These are phyloP conservation scores for Melangyna quadrimaculata DNA, from an alignment of 2,888 invertebrate genomes.

Conservation along the genomic window DNA sequence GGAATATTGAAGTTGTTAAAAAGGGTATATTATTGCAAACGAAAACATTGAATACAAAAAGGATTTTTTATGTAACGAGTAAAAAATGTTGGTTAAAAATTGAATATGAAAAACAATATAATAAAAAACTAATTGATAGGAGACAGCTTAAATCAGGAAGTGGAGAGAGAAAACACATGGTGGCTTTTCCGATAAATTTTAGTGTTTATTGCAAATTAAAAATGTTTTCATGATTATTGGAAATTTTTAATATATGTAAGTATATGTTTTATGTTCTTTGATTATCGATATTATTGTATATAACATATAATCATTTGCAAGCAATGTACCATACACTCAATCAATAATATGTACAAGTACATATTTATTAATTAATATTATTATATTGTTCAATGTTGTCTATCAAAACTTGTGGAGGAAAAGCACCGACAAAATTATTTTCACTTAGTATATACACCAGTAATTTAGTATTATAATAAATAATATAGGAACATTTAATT, in stretches of 20 bases:
- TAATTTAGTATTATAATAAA: neutral
- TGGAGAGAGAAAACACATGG: neutral
- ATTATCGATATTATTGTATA: no score
- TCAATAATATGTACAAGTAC: no score
- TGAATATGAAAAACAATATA: neutral
- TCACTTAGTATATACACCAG: neutral
- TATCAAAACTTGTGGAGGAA: neutral
- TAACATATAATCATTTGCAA: no score
- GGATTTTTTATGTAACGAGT: neutral
- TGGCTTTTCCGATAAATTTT: neutral
- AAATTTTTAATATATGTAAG: no score
- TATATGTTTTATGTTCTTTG: no score
- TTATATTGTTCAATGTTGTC: no score
- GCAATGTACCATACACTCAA: no score
- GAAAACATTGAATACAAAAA: neutral
- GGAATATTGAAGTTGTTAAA: neutral
- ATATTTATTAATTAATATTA: no score
- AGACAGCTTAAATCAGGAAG: neutral
- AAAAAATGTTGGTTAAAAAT: neutral
- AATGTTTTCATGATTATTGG: no score
- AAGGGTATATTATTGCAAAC: neutral
- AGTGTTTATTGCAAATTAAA: no score
- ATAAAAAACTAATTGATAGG: neutral
- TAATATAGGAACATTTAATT: neutral
- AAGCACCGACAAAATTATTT: neutral